A percentile compares a stretch with the other conserved stretches of the same genome.
Evolutionary conservation across 2,113 vertebrate genomes (phyloP).

Genomic region (Triplophysa tibetana): DNA sequence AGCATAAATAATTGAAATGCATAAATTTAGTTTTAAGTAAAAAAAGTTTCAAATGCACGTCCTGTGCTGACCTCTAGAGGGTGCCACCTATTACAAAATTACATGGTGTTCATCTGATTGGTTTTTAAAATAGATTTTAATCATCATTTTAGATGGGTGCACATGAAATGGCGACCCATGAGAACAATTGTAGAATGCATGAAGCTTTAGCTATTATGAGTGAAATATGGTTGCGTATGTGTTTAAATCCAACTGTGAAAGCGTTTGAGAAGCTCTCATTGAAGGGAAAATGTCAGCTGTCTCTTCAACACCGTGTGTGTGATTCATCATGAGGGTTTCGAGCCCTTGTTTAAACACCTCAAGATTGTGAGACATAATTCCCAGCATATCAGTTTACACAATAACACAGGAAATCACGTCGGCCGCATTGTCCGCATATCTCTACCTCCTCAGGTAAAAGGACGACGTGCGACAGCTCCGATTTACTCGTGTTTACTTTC

Average conservation of each 20-base stretch:
- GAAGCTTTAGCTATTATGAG: neutral
- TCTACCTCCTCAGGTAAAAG: conserved; percentile 57
- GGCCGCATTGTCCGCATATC: conserved; percentile 42
- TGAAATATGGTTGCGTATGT: neutral
- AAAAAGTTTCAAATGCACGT: neutral
- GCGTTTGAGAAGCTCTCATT: conserved; percentile 43
- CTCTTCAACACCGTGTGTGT: conserved; percentile 47
- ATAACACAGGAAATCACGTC: conserved; percentile 69
- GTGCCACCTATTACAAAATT: neutral
- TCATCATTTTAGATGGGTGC: no score
- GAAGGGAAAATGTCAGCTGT: conserved; percentile 56
- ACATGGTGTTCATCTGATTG: neutral
- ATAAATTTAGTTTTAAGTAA: neutral
- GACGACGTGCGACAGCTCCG: conserved; percentile 61
- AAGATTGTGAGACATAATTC: conserved; percentile 55
- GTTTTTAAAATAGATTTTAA: no score
- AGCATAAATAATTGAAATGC: neutral
- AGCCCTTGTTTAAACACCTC: conserved; percentile 51
- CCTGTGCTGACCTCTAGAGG: neutral
- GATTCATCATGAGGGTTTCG: conserved; percentile 48
- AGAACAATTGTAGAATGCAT: neutral
- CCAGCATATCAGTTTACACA: conserved; percentile 62
- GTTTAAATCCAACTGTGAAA: neutral
- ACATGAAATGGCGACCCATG: neutral
- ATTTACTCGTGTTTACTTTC: conserved; percentile 58